Conservation (phyloP, 92 coral and sea anemone species). For the Bergia sp. region DNA sequence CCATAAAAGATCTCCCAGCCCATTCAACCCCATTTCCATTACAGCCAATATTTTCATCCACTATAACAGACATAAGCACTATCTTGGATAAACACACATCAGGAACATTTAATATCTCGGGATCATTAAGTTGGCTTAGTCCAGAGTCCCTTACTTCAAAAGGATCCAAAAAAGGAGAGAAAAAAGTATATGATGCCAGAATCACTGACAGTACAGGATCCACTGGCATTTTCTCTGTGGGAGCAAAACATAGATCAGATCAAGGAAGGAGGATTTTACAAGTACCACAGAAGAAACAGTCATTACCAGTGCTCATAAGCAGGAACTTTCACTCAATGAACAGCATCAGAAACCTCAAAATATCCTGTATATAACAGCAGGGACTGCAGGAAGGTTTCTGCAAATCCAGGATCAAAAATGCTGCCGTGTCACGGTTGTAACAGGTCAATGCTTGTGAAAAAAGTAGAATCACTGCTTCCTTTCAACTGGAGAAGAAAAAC, state of each 20-base stretch:
- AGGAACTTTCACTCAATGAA: neutral
- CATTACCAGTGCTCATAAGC: neutral
- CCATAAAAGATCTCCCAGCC: too few species aligned
- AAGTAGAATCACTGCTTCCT: constrained; percentile 10
- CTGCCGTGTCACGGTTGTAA: constrained; percentile 20
- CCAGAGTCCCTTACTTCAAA: constrained; percentile 30
- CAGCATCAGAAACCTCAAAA: neutral
- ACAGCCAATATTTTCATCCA: neutral
- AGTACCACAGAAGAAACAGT: neutral
- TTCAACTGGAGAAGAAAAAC: constrained; percentile 29
- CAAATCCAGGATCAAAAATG: constrained; percentile 36
- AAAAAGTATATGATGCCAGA: constrained; percentile 40
- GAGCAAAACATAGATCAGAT: neutral
- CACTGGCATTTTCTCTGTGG: neutral
- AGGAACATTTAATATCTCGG: constrained; percentile 13
- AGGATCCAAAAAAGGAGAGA: neutral
- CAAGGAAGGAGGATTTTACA: neutral
- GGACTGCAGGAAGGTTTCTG: neutral
- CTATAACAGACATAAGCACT: constrained; percentile 11
- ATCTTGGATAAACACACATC: constrained; percentile 22
- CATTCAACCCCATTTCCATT: neutral
- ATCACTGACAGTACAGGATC: neutral
- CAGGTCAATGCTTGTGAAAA: constrained; percentile 44
- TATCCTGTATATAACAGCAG: neutral
- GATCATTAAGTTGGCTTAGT: constrained; percentile 30